Evolutionary conservation across 2,113 vertebrate genomes (phyloP).

Genomic region (Butastur rufipennis): DNA sequence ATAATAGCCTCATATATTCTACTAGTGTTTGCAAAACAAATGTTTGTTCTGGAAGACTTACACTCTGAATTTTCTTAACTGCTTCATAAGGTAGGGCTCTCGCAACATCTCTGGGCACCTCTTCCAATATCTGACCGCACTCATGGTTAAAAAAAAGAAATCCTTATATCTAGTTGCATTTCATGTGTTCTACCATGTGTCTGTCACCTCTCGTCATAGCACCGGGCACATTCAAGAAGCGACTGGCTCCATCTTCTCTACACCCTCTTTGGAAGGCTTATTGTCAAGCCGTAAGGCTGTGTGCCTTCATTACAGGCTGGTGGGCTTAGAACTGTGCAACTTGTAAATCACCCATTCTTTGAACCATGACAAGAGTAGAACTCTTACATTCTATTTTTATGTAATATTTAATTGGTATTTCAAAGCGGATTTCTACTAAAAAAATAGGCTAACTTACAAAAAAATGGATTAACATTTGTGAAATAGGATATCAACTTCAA

Average conservation of each 20-base stretch:
- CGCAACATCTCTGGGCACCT: neutral
- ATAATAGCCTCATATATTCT: neutral
- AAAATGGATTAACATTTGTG: neutral
- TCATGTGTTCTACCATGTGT: neutral
- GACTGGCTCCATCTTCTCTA: neutral
- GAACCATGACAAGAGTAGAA: neutral
- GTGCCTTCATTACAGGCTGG: neutral
- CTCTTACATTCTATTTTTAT: neutral
- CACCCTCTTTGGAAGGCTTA: neutral
- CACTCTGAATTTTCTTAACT: neutral
- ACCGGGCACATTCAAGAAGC: neutral
- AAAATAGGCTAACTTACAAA: neutral
- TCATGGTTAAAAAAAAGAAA: neutral
- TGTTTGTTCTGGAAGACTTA: neutral
- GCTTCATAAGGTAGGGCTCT: fast-evolving
- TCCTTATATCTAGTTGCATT: neutral
- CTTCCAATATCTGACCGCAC: neutral
- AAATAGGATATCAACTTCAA: neutral
- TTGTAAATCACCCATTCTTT: neutral
- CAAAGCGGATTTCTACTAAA: neutral
- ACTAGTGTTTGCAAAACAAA: neutral
- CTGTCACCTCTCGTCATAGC: neutral
- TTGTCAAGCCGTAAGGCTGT: neutral
- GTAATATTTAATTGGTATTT: neutral
- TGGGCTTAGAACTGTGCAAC: neutral